Percentiles rank a stretch among this genome's conserved stretches.
phyloP scores from a whole-genome alignment of 2,888 invertebrate genomes.

The Yponomeuta sedellus region DNA sequence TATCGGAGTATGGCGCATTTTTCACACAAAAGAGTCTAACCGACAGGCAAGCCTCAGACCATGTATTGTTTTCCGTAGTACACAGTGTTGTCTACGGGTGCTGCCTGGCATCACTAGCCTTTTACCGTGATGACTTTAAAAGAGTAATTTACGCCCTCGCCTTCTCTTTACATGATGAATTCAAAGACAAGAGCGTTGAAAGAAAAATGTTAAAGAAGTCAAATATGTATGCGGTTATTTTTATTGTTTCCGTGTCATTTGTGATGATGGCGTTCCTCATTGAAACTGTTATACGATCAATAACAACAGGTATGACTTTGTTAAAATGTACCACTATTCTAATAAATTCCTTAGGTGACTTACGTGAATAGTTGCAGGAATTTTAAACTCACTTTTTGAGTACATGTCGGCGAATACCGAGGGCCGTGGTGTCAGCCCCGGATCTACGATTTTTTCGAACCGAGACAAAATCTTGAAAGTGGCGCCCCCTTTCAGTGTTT shows the following conservation, averaged over 20 bases:
- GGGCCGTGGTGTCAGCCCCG: too few relatives aligned
- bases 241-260: constrained; percentile 20
- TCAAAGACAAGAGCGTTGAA: constrained; percentile 41
- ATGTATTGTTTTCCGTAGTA: constrained; percentile 31
- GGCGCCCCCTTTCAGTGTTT: too few relatives aligned
- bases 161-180: constrained; percentile 30
- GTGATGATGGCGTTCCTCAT: constrained; percentile 29
- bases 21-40: constrained; percentile 33
- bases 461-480: too few relatives aligned
- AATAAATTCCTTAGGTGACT: too few relatives aligned
- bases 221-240: constrained; percentile 27
- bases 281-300: constrained; percentile 26
- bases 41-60: constrained; percentile 31
- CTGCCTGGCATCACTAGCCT: constrained; percentile 27
- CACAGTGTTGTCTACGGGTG: constrained; percentile 32
- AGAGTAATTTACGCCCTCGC: constrained; percentile 30
- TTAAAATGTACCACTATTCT: too few relatives aligned
- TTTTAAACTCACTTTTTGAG: too few relatives aligned
- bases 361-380: too few relatives aligned
- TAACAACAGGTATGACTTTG: constrained; percentile 25
- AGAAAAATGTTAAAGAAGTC: constrained; percentile 37
- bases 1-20: constrained; percentile 30
- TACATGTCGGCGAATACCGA: too few relatives aligned
- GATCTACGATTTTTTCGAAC: too few relatives aligned
- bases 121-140: constrained; percentile 27